A percentile compares a stretch with the other conserved stretches of the same genome.
These are phyloP conservation scores for Trilocha varians DNA, from an alignment of 2,888 invertebrate genomes.

Conservation along the genomic window DNA sequence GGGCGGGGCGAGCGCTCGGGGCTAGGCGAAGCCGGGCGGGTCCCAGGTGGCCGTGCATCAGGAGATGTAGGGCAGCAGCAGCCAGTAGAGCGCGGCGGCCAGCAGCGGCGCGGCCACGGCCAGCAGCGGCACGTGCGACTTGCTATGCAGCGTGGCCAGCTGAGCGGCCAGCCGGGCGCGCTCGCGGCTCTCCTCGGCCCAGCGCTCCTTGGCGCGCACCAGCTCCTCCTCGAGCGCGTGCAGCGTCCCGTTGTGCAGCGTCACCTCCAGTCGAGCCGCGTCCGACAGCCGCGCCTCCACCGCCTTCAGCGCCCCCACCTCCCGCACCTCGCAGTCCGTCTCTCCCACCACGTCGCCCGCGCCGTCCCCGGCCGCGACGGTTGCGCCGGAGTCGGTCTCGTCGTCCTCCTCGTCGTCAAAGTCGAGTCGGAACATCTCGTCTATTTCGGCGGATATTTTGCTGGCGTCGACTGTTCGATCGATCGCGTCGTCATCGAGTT, in stretches of 20 bases:
- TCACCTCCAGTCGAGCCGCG: slow-evolving; percentile 38
- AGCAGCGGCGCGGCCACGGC: slow-evolving; percentile 67
- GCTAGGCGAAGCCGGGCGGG: slow-evolving; percentile 64
- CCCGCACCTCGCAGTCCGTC: slow-evolving; percentile 5
- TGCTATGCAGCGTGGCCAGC: slow-evolving; percentile 72
- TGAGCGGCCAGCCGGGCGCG: slow-evolving; percentile 71
- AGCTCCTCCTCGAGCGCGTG: slow-evolving; percentile 81
- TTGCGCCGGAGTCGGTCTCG: slow-evolving; percentile 51
- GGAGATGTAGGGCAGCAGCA: slow-evolving; percentile 73
- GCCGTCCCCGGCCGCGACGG: slow-evolving; percentile 31
- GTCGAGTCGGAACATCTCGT: slow-evolving; percentile 63
- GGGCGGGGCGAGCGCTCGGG: slow-evolving; percentile 11
- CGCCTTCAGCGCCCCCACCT: slow-evolving; percentile 26
- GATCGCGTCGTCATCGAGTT: slow-evolving; percentile 12
- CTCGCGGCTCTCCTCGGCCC: slow-evolving; percentile 77
- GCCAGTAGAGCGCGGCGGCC: slow-evolving; percentile 73
- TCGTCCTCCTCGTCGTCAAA: slow-evolving; percentile 55
- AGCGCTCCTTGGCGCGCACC: slow-evolving; percentile 80
- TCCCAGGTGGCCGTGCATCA: slow-evolving; percentile 76
- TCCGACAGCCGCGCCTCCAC: slow-evolving; percentile 45
- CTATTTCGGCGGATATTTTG: slow-evolving; percentile 58
- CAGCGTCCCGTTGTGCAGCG: slow-evolving; percentile 68
- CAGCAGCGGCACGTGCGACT: slow-evolving; percentile 63
- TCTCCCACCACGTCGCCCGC: slow-evolving; percentile 7
- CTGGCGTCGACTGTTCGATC: slow-evolving; percentile 34